Evolutionary conservation across 2,888 invertebrate species (phyloP).

Genomic region (Andrena dorsata): DNA sequence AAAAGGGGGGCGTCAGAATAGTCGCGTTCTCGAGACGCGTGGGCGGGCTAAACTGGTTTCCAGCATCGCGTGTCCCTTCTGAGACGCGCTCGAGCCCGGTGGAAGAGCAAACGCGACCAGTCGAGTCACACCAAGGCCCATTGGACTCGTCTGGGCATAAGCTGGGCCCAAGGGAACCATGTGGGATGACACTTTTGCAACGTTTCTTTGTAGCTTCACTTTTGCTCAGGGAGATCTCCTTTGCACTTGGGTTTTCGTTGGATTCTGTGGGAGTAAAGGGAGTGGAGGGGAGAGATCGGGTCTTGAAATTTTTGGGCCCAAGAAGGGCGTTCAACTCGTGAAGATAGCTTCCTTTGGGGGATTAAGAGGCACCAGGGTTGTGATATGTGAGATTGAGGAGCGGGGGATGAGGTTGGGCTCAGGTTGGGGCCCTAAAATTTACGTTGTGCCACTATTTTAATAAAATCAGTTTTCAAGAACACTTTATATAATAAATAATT

Average conservation of each 20-base stretch:
- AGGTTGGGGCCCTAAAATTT: too few relatives aligned
- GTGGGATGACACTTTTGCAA: background rate
- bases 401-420: too few relatives aligned
- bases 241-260: too few relatives aligned
- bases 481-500: too few relatives aligned
- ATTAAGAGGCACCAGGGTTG: too few relatives aligned
- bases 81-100: conserved; percentile 36
- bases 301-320: background rate
- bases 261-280: background rate
- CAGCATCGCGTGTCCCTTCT: conserved; percentile 49
- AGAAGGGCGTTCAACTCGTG: background rate
- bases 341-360: too few relatives aligned
- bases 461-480: too few relatives aligned
- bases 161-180: background rate
- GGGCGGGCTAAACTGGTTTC: conserved; percentile 72
- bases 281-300: background rate
- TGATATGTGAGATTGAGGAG: too few relatives aligned
- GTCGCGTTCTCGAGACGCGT: conserved; percentile 63
- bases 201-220: too few relatives aligned
- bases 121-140: conserved; percentile 10
- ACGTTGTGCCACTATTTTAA: too few relatives aligned
- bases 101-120: conserved; percentile 25
- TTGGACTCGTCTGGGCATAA: background rate
- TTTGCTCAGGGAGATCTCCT: too few relatives aligned
- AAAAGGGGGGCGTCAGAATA: conserved; percentile 45